Conservation (phyloP, 2,797 vertebrate species). For the Chaetophractus vellerosus region DNA sequence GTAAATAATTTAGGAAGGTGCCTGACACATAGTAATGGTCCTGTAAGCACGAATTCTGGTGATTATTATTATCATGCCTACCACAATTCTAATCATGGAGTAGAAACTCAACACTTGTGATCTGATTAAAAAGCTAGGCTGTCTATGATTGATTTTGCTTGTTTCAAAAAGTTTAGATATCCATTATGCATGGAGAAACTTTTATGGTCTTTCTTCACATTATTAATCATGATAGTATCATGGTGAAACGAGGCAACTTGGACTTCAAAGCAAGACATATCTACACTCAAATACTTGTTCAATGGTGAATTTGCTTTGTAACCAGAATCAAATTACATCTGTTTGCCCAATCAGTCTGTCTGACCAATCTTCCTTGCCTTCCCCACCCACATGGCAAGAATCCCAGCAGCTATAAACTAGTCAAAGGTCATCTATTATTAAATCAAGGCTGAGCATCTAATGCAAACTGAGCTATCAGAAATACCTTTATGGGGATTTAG, state of each 20-base stretch:
- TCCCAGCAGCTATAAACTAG: not conserved
- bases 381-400: not conserved
- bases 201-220: not conserved
- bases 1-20: not conserved
- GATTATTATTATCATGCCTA: not conserved
- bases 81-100: not conserved
- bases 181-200: not conserved
- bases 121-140: not conserved
- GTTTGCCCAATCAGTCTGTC: not conserved
- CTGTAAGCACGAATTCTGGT: not conserved
- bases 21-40: not conserved
- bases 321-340: not conserved
- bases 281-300: not conserved
- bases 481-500: not conserved
- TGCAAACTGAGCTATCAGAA: not conserved
- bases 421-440: not conserved
- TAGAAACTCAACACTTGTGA: not conserved
- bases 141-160: not conserved
- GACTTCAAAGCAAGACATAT: not conserved
- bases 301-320: not conserved
- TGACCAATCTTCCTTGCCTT: not conserved
- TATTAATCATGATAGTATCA: not conserved
- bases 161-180: not conserved
- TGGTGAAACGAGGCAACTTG: not conserved
- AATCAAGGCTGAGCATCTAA: not conserved